A percentile compares a stretch with the other conserved stretches of the same genome.
Conservation (phyloP, 2,888 invertebrate species). For the Yponomeuta cagnagella region DNA sequence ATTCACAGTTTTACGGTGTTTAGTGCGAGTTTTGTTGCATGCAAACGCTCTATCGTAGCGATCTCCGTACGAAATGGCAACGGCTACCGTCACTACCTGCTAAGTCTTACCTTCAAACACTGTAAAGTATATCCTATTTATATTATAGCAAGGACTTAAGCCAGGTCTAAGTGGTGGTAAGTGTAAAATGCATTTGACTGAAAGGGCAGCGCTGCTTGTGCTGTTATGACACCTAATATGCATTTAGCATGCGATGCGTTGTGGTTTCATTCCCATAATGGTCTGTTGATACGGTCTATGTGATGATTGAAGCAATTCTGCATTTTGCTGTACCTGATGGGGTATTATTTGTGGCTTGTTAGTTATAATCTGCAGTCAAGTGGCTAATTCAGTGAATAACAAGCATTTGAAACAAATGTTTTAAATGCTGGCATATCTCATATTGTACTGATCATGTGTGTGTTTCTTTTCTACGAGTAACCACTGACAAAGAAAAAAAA, state of each 20-base stretch:
- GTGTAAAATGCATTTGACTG: conserved; percentile 26
- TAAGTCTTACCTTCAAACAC: background rate
- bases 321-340: background rate
- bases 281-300: conserved; percentile 35
- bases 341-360: conserved; percentile 1
- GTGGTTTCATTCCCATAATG: conserved; percentile 46
- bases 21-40: conserved; percentile 63
- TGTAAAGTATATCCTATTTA: background rate
- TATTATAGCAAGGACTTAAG: background rate
- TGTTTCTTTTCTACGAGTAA: too few relatives aligned
- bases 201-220: conserved; percentile 46
- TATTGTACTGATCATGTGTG: background rate
- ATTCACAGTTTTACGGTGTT: conserved; percentile 74
- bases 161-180: background rate
- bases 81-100: conserved; percentile 41
- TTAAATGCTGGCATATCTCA: background rate
- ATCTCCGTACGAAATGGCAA: conserved; percentile 56
- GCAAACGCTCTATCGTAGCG: conserved; percentile 52
- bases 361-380: background rate
- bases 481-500: background rate
- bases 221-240: conserved; percentile 70
- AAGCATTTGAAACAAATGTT: background rate
- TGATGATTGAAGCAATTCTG: conserved; percentile 7
- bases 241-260: conserved; percentile 59
- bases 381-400: background rate